phyloP scores from a whole-genome alignment of 2,888 invertebrate genomes.

The Petrophora chlorosata region DNA sequence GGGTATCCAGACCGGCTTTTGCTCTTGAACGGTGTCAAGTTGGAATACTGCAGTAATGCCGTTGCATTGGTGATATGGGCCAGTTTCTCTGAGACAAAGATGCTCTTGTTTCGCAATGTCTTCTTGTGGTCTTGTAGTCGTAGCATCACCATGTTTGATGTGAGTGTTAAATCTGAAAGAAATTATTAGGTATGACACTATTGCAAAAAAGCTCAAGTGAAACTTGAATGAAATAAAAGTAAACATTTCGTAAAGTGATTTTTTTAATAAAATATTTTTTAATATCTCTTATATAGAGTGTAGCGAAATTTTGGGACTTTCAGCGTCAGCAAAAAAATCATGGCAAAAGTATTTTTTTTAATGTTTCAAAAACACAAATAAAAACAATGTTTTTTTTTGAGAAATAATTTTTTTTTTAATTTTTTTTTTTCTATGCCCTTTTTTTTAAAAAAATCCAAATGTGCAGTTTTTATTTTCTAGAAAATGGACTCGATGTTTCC shows the following conservation, averaged over 20 bases:
- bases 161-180: conserved; percentile 41
- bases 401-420: no score
- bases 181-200: background rate
- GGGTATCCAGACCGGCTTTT: conserved; percentile 47
- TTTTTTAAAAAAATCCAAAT: no score
- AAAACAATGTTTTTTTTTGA: no score
- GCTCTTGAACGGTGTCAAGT: conserved; percentile 47
- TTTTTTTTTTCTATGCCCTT: no score
- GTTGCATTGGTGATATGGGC: conserved; percentile 43
- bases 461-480: no score
- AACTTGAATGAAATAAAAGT: background rate
- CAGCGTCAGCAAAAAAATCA: no score
- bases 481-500: no score
- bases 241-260: background rate
- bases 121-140: conserved; percentile 16
- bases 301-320: no score
- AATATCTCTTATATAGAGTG: no score
- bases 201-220: background rate
- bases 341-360: no score
- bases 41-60: conserved; percentile 45
- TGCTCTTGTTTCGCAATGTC: background rate
- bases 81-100: conserved; percentile 36
- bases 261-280: no score
- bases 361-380: no score
- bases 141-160: conserved; percentile 33